phyloP scores from a whole-genome alignment of 2,888 invertebrate genomes.

The Shargacucullia verbasci region DNA sequence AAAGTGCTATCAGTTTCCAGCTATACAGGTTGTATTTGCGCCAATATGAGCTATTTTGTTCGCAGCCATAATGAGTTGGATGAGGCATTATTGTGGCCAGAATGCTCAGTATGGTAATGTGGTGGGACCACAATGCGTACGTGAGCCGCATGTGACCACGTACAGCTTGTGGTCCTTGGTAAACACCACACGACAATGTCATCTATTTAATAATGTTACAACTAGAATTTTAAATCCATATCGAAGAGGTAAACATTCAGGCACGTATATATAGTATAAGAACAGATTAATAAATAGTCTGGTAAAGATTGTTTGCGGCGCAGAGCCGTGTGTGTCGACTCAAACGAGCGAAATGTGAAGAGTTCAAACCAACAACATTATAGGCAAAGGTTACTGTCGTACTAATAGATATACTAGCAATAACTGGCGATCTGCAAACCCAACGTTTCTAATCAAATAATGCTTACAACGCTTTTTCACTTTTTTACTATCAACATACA shows the following conservation, averaged over 20 bases:
- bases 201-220: conserved; percentile 36
- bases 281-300: conserved; percentile 4
- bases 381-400: conserved; percentile 37
- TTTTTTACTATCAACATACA: too few relatives aligned
- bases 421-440: conserved; percentile 6
- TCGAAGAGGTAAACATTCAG: conserved; percentile 8
- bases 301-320: too few relatives aligned
- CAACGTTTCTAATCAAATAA: too few relatives aligned
- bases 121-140: conserved; percentile 53
- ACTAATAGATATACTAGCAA: too few relatives aligned
- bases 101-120: conserved; percentile 54
- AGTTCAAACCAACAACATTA: conserved; percentile 32
- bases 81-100: conserved; percentile 45
- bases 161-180: conserved; percentile 17
- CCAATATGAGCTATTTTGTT: conserved; percentile 43
- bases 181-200: conserved; percentile 24
- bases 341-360: conserved; percentile 34
- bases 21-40: conserved; percentile 39
- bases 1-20: conserved; percentile 11
- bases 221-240: conserved; percentile 17
- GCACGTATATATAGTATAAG: conserved; percentile 2
- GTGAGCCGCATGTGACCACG: conserved; percentile 49
- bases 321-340: conserved; percentile 6
- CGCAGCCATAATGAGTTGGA: conserved; percentile 46
- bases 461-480: too few relatives aligned